Conservation (phyloP, 2,888 invertebrate genomes). For the Ellobium chinense region DNA sequence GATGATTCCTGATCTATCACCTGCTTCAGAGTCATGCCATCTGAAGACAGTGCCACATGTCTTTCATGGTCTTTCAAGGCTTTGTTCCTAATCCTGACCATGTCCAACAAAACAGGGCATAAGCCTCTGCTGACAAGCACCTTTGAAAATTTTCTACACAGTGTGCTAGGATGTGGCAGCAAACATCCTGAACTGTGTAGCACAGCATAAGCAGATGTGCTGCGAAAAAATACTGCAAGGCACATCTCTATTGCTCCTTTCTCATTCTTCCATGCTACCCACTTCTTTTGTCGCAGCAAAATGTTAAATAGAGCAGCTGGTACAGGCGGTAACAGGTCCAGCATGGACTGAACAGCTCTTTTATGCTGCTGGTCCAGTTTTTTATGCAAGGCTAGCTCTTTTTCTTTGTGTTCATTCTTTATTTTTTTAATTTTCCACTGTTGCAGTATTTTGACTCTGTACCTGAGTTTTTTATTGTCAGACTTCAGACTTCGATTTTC, state of each 20-base stretch:
- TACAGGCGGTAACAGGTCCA: not conserved
- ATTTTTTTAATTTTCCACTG: too few relatives aligned
- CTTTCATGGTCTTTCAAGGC: not conserved
- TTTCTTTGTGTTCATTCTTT: too few relatives aligned
- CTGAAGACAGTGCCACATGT: not conserved
- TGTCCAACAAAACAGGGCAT: not conserved
- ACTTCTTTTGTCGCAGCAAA: not conserved
- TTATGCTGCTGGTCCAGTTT: too few relatives aligned
- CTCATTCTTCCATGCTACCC: not conserved
- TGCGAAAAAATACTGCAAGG: not conserved
- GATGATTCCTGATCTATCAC: slow-evolving; percentile 12
- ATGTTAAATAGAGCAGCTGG: not conserved
- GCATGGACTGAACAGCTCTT: too few relatives aligned
- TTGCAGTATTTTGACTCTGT: too few relatives aligned
- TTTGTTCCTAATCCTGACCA: not conserved
- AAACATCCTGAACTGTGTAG: not conserved
- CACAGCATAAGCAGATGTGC: not conserved
- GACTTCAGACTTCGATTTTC: too few relatives aligned
- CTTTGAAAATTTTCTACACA: not conserved
- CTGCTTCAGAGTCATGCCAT: slow-evolving; percentile 5
- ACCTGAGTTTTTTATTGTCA: too few relatives aligned
- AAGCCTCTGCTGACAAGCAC: not conserved
- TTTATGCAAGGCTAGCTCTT: too few relatives aligned
- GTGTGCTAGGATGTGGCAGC: not conserved
- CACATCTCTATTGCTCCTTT: not conserved